A percentile compares a stretch with the other conserved stretches of the same genome.
phyloP scores from a whole-genome alignment of 1,140 invertebrate genomes.

The Mylabris phalerata region DNA sequence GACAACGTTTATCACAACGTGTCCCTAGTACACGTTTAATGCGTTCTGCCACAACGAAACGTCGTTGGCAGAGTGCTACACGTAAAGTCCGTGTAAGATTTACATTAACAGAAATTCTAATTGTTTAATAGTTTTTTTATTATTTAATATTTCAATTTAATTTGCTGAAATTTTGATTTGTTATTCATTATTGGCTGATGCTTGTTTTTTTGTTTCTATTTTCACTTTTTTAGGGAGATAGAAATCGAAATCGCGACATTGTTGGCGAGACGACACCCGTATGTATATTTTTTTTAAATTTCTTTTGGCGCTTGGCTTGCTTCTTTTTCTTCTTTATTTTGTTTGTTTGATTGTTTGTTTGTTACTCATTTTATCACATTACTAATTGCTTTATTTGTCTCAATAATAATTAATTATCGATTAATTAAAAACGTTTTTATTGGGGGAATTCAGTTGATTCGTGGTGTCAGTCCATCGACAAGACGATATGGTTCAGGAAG shows the following conservation, averaged over 20 bases:
- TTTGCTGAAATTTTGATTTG: conserved; percentile 7
- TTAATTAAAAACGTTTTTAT: background rate
- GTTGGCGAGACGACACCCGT: conserved; percentile 49
- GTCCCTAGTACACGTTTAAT: conserved; percentile 35
- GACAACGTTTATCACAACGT: conserved; percentile 47
- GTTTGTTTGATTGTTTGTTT: background rate
- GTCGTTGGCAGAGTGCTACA: conserved; percentile 53
- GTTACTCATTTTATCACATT: background rate
- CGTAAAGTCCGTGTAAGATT: conserved; percentile 59
- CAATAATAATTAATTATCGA: background rate
- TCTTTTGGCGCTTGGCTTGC: conserved; percentile 11
- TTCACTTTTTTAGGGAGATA: conserved; percentile 38
- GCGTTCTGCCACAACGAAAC: conserved; percentile 33
- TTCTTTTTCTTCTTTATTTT: conserved; percentile 2
- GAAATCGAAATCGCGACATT: conserved; percentile 27
- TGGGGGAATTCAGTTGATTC: conserved; percentile 45
- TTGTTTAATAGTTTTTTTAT: background rate
- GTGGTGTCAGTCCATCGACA: conserved; percentile 44
- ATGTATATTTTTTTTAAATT: conserved; percentile 46
- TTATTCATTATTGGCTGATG: conserved; percentile 27
- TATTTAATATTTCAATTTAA: conserved; percentile 15
- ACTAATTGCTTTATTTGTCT: too few species aligned
- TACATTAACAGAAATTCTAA: background rate
- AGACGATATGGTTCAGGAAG: conserved; percentile 46
- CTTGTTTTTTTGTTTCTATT: conserved; percentile 44